A percentile compares a stretch with the other conserved stretches of the same genome.
Conservation (phyloP, 2,888 invertebrate species). For the Adela reaumurella region DNA sequence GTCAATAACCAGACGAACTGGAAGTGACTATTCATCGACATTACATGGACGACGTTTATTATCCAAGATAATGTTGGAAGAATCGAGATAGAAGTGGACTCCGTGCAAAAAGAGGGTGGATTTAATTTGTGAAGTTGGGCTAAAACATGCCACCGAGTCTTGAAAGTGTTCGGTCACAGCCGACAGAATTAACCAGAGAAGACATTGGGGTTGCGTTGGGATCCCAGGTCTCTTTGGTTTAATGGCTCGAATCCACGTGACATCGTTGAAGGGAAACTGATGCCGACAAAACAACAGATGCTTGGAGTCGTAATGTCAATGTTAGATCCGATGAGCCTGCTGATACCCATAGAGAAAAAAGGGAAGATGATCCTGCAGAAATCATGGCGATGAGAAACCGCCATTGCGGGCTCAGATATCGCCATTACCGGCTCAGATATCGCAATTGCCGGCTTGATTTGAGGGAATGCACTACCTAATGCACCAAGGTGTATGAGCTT, state of each 20-base stretch:
- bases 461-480: too few relatives aligned
- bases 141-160: background rate
- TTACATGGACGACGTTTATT: slow-evolving; percentile 14
- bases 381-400: background rate
- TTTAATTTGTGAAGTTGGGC: background rate
- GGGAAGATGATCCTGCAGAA: background rate
- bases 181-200: background rate
- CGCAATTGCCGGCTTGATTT: too few relatives aligned
- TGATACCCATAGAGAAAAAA: background rate
- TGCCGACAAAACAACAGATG: background rate
- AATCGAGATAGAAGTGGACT: background rate
- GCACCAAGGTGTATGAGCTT: too few relatives aligned
- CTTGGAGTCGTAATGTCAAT: background rate
- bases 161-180: slow-evolving; percentile 1
- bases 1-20: slow-evolving; percentile 7
- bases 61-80: slow-evolving; percentile 7
- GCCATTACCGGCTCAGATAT: too few relatives aligned
- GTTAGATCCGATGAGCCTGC: background rate
- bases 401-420: too few relatives aligned
- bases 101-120: background rate
- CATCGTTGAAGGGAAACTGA: background rate
- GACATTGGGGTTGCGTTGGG: background rate
- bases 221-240: background rate
- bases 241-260: background rate
- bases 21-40: slow-evolving; percentile 9